These are phyloP conservation scores for Odontesthes bonariensis DNA, from an alignment of 2,113 vertebrate species.

Conservation along the genomic window DNA sequence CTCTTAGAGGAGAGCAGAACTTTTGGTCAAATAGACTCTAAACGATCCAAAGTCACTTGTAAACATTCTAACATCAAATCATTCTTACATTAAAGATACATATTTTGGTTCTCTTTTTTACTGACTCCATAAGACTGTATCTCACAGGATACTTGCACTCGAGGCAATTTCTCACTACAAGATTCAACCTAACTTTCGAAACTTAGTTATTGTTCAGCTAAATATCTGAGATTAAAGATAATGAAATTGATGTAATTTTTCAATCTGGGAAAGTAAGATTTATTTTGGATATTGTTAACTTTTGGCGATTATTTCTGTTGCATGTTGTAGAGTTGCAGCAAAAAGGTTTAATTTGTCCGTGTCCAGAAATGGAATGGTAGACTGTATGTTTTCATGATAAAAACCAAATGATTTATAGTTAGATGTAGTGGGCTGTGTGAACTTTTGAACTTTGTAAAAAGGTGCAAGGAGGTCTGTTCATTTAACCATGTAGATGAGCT, in stretches of 20 bases:
- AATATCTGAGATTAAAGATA: constrained; percentile 3
- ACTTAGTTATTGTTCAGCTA: background rate
- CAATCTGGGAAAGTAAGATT: background rate
- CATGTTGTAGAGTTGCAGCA: background rate
- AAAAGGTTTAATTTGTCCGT: constrained; percentile 21
- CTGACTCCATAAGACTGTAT: constrained; percentile 33
- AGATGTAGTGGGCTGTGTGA: constrained; percentile 38
- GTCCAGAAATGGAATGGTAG: constrained; percentile 16
- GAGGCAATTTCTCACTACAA: background rate
- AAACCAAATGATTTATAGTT: constrained; percentile 49
- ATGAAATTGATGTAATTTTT: constrained; percentile 1
- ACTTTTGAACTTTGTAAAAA: constrained; percentile 55
- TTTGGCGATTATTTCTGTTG: constrained; percentile 4
- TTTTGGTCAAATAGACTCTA: constrained; percentile 70
- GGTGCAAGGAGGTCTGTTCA: constrained; percentile 66
- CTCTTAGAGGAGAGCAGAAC: constrained; percentile 56
- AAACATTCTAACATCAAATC: constrained; percentile 43
- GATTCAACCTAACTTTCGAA: constrained; percentile 10
- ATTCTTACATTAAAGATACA: constrained; percentile 38
- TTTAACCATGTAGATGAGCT: constrained; percentile 71
- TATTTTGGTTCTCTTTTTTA: constrained; percentile 35
- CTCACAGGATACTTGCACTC: constrained; percentile 31
- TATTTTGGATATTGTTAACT: background rate
- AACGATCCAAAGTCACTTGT: constrained; percentile 29
- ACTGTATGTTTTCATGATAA: constrained; percentile 12